phyloP scores from a whole-genome alignment of 2,113 vertebrate genomes.

The Strix aluco region DNA sequence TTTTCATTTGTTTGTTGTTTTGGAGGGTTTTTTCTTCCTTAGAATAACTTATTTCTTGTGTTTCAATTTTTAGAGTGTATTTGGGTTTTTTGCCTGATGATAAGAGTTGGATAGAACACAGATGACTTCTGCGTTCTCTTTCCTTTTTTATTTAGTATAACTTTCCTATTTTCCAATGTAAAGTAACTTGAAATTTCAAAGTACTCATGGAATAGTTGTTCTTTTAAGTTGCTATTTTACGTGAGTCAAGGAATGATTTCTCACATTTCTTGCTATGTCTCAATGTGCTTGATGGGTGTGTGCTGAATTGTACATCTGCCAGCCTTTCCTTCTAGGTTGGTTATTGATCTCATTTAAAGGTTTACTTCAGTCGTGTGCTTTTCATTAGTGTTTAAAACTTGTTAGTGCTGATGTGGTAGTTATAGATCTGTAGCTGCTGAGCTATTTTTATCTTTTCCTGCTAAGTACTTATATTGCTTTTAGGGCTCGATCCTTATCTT shows the following conservation, averaged over 20 bases:
- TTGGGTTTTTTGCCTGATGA: accelerated
- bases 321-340: not conserved
- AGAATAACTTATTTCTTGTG: not conserved
- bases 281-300: accelerated
- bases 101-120: not conserved
- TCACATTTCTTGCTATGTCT: not conserved
- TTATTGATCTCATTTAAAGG: not conserved
- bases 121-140: accelerated
- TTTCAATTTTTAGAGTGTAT: accelerated
- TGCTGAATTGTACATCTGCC: not conserved
- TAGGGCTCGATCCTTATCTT: not conserved
- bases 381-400: not conserved
- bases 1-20: not conserved
- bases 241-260: too few relatives aligned
- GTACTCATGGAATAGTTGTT: accelerated
- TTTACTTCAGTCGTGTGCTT: not conserved
- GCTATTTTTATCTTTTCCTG: not conserved
- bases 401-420: not conserved
- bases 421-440: not conserved
- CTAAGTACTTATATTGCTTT: not conserved
- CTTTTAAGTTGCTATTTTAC: not conserved
- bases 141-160: not conserved
- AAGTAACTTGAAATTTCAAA: not conserved
- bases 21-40: not conserved
- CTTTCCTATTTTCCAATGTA: accelerated